Percentiles rank a stretch among this genome's conserved stretches.
phyloP scores from a whole-genome alignment of 2,888 invertebrate genomes.

The Molorchus minor region DNA sequence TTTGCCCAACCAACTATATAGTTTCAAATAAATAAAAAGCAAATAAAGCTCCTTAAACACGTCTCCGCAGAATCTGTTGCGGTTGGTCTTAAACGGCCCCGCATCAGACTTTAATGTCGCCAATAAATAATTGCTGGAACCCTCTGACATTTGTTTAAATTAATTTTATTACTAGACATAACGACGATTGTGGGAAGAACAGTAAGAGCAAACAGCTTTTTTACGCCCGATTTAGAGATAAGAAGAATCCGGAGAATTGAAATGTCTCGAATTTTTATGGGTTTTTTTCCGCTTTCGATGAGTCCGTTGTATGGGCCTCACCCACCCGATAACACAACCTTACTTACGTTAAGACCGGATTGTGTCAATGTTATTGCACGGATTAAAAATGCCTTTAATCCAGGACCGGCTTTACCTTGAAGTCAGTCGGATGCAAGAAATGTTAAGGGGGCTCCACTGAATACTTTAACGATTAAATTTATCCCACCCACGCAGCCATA shows the following conservation, averaged over 20 bases:
- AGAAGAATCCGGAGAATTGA: slow-evolving; percentile 28
- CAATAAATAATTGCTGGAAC: slow-evolving; percentile 25
- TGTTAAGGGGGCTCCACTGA: no score
- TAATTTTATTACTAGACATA: slow-evolving; percentile 31
- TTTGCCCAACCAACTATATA: no score
- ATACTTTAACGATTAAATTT: no score
- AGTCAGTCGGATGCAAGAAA: no score
- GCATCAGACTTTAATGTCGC: slow-evolving; percentile 15
- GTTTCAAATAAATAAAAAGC: slow-evolving; percentile 13
- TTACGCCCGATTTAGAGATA: slow-evolving; percentile 28
- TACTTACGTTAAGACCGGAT: slow-evolving; percentile 21
- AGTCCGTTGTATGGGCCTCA: slow-evolving; percentile 5
- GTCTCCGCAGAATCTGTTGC: slow-evolving; percentile 15
- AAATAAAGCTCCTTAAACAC: no score
- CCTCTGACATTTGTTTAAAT: slow-evolving; percentile 24
- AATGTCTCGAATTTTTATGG: slow-evolving; percentile 30
- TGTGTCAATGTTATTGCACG: slow-evolving; percentile 20
- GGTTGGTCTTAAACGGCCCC: slow-evolving; percentile 13
- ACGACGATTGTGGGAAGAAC: slow-evolving; percentile 30
- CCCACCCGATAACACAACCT: slow-evolving; percentile 12
- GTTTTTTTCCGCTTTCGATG: slow-evolving; percentile 21
- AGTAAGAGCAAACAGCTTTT: slow-evolving; percentile 27
- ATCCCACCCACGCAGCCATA: no score
- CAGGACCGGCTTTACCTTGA: no score
- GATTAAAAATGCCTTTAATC: no score